phyloP scores from a whole-genome alignment of 2,113 vertebrate genomes.

The Physeter macrocephalus region DNA sequence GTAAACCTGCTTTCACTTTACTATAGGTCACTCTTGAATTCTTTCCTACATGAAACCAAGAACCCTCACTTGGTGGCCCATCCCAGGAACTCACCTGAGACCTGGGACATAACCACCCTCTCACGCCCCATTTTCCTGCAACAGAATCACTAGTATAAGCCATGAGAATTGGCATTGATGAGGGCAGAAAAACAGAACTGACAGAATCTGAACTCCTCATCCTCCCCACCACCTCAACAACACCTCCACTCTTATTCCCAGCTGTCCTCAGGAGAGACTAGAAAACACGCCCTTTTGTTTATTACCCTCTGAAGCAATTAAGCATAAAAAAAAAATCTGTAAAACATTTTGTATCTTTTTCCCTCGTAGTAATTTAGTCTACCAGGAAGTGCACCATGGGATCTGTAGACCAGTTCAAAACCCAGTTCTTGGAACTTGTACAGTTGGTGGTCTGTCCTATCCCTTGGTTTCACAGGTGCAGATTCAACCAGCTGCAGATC shows the following conservation, averaged over 20 bases:
- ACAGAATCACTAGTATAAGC: neutral
- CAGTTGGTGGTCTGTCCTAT: neutral
- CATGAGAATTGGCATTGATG: neutral
- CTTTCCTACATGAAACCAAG: neutral
- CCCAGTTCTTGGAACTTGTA: neutral
- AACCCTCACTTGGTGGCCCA: neutral
- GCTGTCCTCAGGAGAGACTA: neutral
- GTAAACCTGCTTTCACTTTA: neutral
- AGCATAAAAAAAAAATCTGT: neutral
- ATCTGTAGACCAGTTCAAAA: neutral
- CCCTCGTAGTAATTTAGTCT: neutral
- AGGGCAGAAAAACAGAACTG: neutral
- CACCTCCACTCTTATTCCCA: neutral
- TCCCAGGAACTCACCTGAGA: neutral
- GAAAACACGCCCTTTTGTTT: neutral
- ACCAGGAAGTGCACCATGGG: neutral
- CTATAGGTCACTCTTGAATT: neutral
- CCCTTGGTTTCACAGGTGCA: neutral
- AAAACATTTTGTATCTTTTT: constrained; percentile 3
- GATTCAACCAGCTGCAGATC: neutral
- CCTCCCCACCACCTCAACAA: neutral
- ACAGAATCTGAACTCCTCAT: neutral
- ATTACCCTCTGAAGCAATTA: neutral
- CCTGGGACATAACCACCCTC: neutral
- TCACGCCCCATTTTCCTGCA: neutral